phyloP scores from a whole-genome alignment of 1,140 invertebrate species.

The Apis dorsata region DNA sequence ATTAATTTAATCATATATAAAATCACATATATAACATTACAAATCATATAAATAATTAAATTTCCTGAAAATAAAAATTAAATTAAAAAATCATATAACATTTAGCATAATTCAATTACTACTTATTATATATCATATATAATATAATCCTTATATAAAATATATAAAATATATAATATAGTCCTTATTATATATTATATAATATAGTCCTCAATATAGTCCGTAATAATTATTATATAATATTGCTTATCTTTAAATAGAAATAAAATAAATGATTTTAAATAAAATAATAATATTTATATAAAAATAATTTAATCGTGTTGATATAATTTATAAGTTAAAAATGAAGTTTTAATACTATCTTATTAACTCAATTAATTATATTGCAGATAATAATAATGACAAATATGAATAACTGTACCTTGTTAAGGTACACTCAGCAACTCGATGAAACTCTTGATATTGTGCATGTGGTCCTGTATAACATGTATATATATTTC shows the following conservation, averaged over 20 bases:
- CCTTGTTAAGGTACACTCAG: not conserved
- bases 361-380: too few species aligned
- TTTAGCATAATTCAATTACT: too few species aligned
- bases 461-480: constrained; percentile 32
- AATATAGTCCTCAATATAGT: too few species aligned
- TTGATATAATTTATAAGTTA: not conserved
- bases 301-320: not conserved
- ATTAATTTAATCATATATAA: too few species aligned
- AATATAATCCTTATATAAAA: too few species aligned
- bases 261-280: not conserved
- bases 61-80: too few species aligned
- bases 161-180: too few species aligned
- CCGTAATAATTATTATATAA: not conserved
- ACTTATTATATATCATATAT: too few species aligned
- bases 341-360: not conserved
- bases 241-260: not conserved
- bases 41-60: too few species aligned
- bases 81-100: too few species aligned
- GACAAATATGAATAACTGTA: constrained; percentile 15
- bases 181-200: too few species aligned
- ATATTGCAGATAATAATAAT: not conserved
- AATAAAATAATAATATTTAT: not conserved
- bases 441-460: constrained; percentile 20
- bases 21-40: too few species aligned
- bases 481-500: constrained; percentile 8